A percentile compares a stretch with the other conserved stretches of the same genome.
Conservation (phyloP, 1,140 invertebrate genomes). For the Nixonia krombeini region DNA sequence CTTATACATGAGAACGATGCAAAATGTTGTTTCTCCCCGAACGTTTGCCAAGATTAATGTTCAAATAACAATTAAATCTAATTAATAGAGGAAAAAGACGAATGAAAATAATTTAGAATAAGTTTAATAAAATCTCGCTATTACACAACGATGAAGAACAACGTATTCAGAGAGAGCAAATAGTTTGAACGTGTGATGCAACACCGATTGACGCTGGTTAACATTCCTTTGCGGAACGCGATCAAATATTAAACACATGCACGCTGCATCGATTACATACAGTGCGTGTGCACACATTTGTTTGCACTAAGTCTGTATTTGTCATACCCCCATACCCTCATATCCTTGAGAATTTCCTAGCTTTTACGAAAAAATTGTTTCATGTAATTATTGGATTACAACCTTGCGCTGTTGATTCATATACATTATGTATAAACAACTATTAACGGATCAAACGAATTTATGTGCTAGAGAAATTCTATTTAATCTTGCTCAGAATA, state of each 20-base stretch:
- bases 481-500: too few relatives aligned
- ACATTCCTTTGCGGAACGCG: conserved; percentile 43
- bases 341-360: conserved; percentile 4
- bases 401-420: not conserved
- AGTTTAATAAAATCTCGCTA: conserved; percentile 28
- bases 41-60: not conserved
- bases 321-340: conserved; percentile 1
- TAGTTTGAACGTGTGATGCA: conserved; percentile 42
- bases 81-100: not conserved
- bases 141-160: conserved; percentile 36
- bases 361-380: too few relatives aligned
- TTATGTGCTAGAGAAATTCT: too few relatives aligned
- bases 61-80: not conserved
- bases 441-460: too few relatives aligned
- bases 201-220: conserved; percentile 42
- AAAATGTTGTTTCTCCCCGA: too few relatives aligned
- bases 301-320: conserved; percentile 46
- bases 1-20: too few relatives aligned
- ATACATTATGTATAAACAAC: not conserved
- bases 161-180: conserved; percentile 31
- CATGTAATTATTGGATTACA: not conserved
- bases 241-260: conserved; percentile 11
- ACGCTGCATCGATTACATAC: conserved; percentile 27
- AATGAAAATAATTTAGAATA: conserved; percentile 14
- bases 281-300: conserved; percentile 33